Base-by-base conservation (phyloP, 1,140 invertebrate genomes). In the Manduca sexta region DNA sequence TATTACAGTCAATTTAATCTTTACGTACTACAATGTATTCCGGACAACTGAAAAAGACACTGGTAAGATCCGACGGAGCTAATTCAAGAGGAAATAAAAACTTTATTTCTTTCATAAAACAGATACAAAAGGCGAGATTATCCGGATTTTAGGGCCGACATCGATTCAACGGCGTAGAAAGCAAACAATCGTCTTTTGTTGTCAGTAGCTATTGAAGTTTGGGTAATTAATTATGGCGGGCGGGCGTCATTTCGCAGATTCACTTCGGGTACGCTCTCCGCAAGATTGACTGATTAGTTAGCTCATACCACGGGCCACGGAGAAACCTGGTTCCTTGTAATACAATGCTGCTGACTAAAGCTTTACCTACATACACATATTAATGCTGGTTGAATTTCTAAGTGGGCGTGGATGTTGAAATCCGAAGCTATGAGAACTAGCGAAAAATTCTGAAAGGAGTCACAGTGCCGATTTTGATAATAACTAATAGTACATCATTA, bases 131-230 rank as follows among this genome's bases (percentile, higher is more conserved):
- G 63, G 61, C 54, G 58, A 74, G 69, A 79, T 79, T 76, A 76
- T 79, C 73, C 68, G 69, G 70, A 70, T 70, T 73, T 73, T 71
- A 69, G 65, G 73, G 62, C 72, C 66, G 56, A 69, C 70, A 74
- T 76, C 65, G 73, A 69, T 72, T 76, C 71, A 68, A 52, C 69
- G 64, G 65, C 57, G 64, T 51, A 64, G 72, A 73, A 69, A 59
- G 75, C 75, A 76, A 79, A 79, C 73, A 74, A 76, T 79, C 69
- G 69, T 64, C 75, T 74, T 75, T 79, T 79, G 75, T 79, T 64
- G 53, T 56, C 56, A 57, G 45, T 56, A 54, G 56, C 73, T 64
- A 76, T 76, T 76, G 70, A 70, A 70, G 64, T 67, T 64, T 38
- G 58, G 67, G 69, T 74, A 74, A 79, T 79, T 79, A 79, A 79